phyloP scores from a whole-genome alignment of 2,888 invertebrate species.

The Deroplatys truncata region DNA sequence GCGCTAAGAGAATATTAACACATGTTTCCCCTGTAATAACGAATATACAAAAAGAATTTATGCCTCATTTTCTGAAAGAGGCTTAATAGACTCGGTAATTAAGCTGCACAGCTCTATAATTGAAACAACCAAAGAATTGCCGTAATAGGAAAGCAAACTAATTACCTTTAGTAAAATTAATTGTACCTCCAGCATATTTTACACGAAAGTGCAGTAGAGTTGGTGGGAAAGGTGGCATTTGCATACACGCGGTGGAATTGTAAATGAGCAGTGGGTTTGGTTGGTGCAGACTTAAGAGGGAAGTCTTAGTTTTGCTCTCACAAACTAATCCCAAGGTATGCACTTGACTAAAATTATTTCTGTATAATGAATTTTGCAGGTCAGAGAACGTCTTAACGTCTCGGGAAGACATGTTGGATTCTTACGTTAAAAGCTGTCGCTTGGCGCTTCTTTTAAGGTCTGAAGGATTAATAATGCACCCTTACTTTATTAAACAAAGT shows the following conservation, averaged over 20 bases:
- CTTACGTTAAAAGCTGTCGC: too few species aligned
- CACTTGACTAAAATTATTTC: not conserved
- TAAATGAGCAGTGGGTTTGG: not conserved
- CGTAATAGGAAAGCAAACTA: not conserved
- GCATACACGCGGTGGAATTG: not conserved
- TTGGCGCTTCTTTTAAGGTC: too few species aligned
- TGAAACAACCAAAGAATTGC: too few species aligned
- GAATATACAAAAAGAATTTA: too few species aligned
- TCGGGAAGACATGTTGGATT: not conserved
- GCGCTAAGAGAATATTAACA: too few species aligned
- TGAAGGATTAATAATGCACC: too few species aligned
- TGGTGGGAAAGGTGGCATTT: not conserved
- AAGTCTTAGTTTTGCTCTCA: not conserved
- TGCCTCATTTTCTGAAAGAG: too few species aligned
- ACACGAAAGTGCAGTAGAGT: not conserved
- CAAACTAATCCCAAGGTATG: not conserved
- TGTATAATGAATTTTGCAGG: not conserved
- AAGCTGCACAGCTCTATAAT: too few species aligned
- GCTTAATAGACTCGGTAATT: too few species aligned
- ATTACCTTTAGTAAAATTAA: not conserved
- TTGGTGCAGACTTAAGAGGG: not conserved
- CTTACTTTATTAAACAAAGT: too few species aligned
- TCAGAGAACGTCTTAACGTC: not conserved
- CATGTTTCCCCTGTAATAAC: too few species aligned
- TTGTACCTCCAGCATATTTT: not conserved